These are phyloP conservation scores for Glareola pratincola DNA, from an alignment of 2,113 vertebrate genomes.

Conservation along the genomic window DNA sequence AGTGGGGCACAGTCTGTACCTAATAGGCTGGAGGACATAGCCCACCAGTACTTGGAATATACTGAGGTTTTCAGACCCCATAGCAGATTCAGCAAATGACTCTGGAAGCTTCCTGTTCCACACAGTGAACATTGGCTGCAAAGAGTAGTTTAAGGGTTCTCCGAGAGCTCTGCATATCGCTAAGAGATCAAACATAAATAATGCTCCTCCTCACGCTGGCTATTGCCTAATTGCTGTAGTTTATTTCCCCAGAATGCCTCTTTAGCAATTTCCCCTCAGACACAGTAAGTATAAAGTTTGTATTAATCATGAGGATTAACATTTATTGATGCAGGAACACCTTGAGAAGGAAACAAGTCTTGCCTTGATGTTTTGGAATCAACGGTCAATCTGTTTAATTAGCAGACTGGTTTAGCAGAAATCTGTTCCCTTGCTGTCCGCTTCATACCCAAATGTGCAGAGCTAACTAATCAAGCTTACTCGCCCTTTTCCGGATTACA, in stretches of 20 bases:
- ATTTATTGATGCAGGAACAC: not conserved
- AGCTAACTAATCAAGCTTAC: accelerated
- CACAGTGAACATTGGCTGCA: not conserved
- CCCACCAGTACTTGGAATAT: not conserved
- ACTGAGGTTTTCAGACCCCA: not conserved
- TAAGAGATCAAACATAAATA: not conserved
- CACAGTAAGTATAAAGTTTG: accelerated
- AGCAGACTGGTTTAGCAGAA: not conserved
- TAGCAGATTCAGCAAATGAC: not conserved
- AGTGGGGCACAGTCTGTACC: not conserved
- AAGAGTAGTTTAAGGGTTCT: not conserved
- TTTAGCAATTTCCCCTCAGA: not conserved
- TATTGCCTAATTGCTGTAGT: not conserved
- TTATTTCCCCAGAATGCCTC: not conserved
- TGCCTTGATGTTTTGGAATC: not conserved
- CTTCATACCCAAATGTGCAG: accelerated
- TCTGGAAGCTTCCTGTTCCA: not conserved
- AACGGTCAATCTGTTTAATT: not conserved
- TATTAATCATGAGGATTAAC: not conserved
- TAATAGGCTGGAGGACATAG: not conserved
- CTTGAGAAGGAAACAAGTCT: not conserved
- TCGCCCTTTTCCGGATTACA: not conserved
- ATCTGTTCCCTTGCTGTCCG: not conserved
- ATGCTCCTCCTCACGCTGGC: not conserved
- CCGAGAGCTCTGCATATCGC: not conserved